phyloP scores from a whole-genome alignment of 2,888 invertebrate genomes.

The Tinea trinotella region DNA sequence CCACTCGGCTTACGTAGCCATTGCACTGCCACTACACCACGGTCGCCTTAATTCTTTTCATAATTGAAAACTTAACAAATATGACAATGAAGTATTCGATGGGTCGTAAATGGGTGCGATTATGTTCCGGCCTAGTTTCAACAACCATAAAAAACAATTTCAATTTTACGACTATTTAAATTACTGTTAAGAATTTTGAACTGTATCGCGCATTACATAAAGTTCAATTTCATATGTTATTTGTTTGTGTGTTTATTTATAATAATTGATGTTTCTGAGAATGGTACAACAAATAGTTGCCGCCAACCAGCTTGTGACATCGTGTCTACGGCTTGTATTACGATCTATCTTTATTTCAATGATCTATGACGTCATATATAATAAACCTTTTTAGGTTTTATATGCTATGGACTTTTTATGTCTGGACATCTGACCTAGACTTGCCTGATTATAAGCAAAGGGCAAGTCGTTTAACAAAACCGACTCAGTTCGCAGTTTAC shows the following conservation, averaged over 20 bases:
- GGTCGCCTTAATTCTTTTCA: no score
- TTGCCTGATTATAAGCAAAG: no score
- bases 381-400: no score
- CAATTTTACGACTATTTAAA: not conserved
- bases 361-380: no score
- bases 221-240: not conserved
- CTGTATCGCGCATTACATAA: not conserved
- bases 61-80: not conserved
- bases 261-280: not conserved
- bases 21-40: no score
- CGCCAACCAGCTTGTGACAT: slow-evolving; percentile 11
- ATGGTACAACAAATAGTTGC: not conserved
- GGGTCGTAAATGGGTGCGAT: slow-evolving; percentile 16
- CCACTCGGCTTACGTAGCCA: no score
- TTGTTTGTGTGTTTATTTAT: not conserved
- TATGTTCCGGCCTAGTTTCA: slow-evolving; percentile 16
- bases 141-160: not conserved
- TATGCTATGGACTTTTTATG: no score
- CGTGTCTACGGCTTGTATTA: not conserved
- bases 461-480: no score
- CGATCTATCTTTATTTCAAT: no score
- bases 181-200: not conserved
- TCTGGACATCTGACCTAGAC: no score
- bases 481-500: no score
- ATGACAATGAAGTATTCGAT: not conserved